Evolutionary conservation across 1,140 invertebrate species (phyloP).

Genomic region (Zaprionus davidi): DNA sequence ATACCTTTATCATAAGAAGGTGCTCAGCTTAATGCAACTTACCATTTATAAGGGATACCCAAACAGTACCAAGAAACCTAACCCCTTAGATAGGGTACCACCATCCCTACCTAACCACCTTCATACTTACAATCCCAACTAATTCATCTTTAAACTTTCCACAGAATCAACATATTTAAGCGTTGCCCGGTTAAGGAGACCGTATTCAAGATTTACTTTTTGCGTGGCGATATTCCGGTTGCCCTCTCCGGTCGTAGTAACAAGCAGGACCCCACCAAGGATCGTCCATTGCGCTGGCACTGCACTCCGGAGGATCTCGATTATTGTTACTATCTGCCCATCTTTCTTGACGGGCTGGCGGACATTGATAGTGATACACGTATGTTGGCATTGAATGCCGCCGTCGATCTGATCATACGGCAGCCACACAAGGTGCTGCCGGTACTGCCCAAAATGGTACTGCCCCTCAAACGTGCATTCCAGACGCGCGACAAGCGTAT

Average conservation of each 20-base stretch:
- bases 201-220: conserved; percentile 74
- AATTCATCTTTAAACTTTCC: neutral
- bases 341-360: conserved; percentile 94
- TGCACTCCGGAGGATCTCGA: conserved; percentile 89
- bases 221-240: conserved; percentile 79
- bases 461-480: conserved; percentile 95
- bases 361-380: conserved; percentile 71
- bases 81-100: no score
- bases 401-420: conserved; percentile 87
- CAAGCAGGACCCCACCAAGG: conserved; percentile 69
- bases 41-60: no score
- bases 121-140: no score
- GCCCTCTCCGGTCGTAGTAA: conserved; percentile 51
- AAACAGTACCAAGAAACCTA: no score
- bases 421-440: conserved; percentile 93
- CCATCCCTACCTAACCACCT: no score
- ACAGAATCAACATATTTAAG: conserved; percentile 74
- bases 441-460: conserved; percentile 95
- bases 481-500: conserved; percentile 91
- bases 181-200: conserved; percentile 69
- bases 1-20: no score
- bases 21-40: no score
- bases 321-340: conserved; percentile 95
- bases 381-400: conserved; percentile 65
- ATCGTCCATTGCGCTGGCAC: conserved; percentile 71